Evolutionary conservation across 2,797 vertebrate species (phyloP).

Genomic region (Psittacula derbiana): DNA sequence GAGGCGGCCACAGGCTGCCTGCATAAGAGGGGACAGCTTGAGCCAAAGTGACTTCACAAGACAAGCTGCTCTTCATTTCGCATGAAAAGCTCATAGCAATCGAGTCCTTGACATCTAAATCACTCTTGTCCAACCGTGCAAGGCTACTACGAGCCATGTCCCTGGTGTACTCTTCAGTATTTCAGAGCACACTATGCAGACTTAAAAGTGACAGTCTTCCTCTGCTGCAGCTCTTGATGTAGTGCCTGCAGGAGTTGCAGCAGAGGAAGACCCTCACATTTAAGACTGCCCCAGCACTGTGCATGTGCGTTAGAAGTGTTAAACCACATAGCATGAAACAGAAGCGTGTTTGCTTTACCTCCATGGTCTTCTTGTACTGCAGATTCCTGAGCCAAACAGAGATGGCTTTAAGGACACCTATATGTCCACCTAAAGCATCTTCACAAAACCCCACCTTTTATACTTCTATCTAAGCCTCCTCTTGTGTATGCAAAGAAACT

Average conservation of each 20-base stretch:
- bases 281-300: not conserved
- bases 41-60: not conserved
- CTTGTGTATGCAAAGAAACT: too few relatives aligned
- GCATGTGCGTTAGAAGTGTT: accelerated
- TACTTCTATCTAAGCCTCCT: too few relatives aligned
- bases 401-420: not conserved
- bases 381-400: conserved; percentile 51
- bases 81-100: not conserved
- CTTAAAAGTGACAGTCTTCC: too few relatives aligned
- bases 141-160: not conserved
- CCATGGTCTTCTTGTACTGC: conserved; percentile 90
- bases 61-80: not conserved
- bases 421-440: too few relatives aligned
- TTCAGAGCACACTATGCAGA: too few relatives aligned
- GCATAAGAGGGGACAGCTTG: not conserved
- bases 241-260: not conserved
- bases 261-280: accelerated
- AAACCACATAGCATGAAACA: not conserved
- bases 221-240: too few relatives aligned
- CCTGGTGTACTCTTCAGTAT: not conserved
- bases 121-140: not conserved
- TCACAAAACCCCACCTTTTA: too few relatives aligned
- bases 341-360: conserved; percentile 75
- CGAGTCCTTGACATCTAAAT: not conserved
- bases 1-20: not conserved